Base-by-base conservation (phyloP, 2,888 invertebrate genomes). In the Ochlodes sylvanus region DNA sequence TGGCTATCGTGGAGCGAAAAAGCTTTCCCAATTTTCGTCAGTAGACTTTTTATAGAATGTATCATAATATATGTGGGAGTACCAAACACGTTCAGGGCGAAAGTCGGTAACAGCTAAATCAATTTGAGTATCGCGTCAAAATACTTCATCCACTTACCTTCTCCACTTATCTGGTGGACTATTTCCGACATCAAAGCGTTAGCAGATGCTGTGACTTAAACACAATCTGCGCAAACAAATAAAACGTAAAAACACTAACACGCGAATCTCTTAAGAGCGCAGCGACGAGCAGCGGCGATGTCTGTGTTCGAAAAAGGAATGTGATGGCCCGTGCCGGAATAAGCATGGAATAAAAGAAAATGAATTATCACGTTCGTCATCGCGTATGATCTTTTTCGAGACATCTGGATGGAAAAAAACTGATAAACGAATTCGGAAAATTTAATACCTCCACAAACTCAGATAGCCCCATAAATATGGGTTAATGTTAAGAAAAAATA, bases 161-260 rank as follows among this genome's bases (percentile, higher is more conserved):
- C 55, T 63, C 55, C 42, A 63, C 57, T 57, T 5, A 54, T 52
- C 62, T 62, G 52, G n/a, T 41, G 41, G 27, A 58, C 65, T 65
- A 65, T 65, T 65, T 52, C 38, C 32, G 58, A 65, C 65, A 65
- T 65, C 65, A 65, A 58, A 65, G 58, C 41, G 50, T 58, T 21
- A 55, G 58, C 65, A 65, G 50, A 65, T 38, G 41, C 65, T 52
- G 57, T 34, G 55, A 38, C 15, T 50, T 27, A 65, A 65, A 65
- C 64, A 57, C 58, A 42, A 38, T 50, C n/a, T 21, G 47, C 34
- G 44, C 63, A 63, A 47, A 47, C 65, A 66, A 66, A 66, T 38
- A 66, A 50, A 58, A 41, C 32, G n/a, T 50, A 17, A 52, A 52
- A 52, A 27, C 52, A 52, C 14, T 52, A 4, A 17, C 41, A 52